Percentiles rank a stretch among this genome's conserved stretches.
phyloP scores from a whole-genome alignment of 1,140 invertebrate genomes.

The Drosophila rhopaloa region DNA sequence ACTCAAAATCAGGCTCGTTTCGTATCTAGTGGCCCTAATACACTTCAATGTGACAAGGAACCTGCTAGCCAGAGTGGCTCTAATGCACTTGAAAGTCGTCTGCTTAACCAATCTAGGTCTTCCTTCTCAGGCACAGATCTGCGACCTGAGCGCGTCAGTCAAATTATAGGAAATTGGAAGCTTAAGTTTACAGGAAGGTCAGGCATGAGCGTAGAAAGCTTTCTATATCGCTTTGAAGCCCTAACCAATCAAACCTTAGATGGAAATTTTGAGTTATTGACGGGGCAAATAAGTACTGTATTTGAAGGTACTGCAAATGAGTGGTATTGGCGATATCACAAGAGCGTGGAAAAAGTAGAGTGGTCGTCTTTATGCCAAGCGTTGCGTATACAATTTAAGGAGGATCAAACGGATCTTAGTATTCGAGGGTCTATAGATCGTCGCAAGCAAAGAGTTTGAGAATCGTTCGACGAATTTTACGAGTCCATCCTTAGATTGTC shows the following conservation, averaged over 20 bases:
- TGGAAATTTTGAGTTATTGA: conserved; percentile 8
- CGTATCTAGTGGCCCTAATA: not conserved
- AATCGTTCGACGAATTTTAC: conserved; percentile 6
- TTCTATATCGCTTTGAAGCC: conserved; percentile 16
- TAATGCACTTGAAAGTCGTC: not conserved
- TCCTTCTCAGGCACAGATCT: conserved; percentile 1
- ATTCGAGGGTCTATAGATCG: conserved; percentile 7
- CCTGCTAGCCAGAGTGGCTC: not conserved
- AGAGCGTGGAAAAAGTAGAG: conserved; percentile 7
- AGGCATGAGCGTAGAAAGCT: conserved; percentile 17
- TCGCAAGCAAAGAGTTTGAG: not conserved
- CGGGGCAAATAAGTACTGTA: conserved; percentile 1
- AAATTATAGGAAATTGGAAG: conserved; percentile 7
- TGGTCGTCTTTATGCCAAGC: conserved; percentile 11
- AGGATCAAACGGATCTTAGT: conserved; percentile 9
- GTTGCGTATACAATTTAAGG: conserved; percentile 12
- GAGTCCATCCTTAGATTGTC: conserved; percentile 8
- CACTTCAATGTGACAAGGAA: not conserved
- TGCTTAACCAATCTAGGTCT: conserved; percentile 4
- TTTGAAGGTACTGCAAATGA: conserved; percentile 22
- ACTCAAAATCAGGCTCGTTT: not conserved
- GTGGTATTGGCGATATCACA: conserved; percentile 25
- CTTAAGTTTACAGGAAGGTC: not conserved
- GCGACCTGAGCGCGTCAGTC: conserved; percentile 1
- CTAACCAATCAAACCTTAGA: conserved; percentile 15